Conservation (phyloP, 2,113 vertebrate genomes). For the Echinops telfairi region DNA sequence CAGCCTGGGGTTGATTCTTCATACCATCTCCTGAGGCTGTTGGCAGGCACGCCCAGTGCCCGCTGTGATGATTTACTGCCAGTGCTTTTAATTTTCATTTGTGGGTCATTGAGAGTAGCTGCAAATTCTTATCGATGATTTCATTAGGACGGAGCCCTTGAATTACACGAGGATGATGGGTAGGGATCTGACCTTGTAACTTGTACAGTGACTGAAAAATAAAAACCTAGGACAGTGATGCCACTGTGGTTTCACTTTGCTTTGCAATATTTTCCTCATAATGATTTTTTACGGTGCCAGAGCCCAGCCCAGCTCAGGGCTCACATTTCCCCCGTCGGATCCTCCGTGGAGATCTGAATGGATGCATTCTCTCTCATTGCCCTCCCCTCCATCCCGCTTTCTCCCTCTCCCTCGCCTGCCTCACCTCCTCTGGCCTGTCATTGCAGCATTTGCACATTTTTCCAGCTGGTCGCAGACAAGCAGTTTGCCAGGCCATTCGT, state of each 20-base stretch:
- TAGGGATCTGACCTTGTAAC: slow-evolving; percentile 17
- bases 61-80: background rate
- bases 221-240: background rate
- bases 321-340: background rate
- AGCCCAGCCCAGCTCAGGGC: background rate
- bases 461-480: background rate
- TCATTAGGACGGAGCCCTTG: background rate
- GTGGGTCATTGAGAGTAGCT: background rate
- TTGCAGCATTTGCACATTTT: background rate
- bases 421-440: background rate
- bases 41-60: background rate
- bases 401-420: too few species aligned
- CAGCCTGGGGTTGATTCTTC: background rate
- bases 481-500: background rate
- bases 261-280: background rate
- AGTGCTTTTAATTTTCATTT: slow-evolving; percentile 32
- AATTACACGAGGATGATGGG: slow-evolving; percentile 5
- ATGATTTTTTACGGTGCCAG: background rate
- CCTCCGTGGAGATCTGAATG: background rate
- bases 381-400: accelerated
- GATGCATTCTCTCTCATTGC: accelerated
- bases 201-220: background rate
- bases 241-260: background rate
- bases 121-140: background rate
- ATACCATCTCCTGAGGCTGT: background rate